Evolutionary conservation across 1,140 invertebrate genomes (phyloP).

Genomic region (Thaumetopoea pityocampa): DNA sequence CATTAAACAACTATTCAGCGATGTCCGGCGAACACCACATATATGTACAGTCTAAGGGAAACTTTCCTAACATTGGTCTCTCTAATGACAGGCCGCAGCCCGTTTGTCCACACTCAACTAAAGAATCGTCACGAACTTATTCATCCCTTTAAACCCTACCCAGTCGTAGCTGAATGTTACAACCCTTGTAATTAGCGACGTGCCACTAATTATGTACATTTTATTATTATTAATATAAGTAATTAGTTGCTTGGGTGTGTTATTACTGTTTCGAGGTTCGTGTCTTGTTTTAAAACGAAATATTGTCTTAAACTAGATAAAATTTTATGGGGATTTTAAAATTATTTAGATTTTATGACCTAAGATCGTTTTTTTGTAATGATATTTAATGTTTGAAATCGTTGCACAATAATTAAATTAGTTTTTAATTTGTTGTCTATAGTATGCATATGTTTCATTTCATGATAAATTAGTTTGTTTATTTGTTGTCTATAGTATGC

Average conservation of each 20-base stretch:
- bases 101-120: conserved; percentile 30
- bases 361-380: no score
- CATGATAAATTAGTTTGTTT: no score
- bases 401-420: no score
- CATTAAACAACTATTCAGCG: conserved; percentile 43
- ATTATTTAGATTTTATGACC: no score
- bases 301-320: no score
- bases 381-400: no score
- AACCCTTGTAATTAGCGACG: conserved; percentile 52
- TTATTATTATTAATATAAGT: conserved; percentile 24
- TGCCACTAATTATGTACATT: conserved; percentile 29
- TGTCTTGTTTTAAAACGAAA: not conserved
- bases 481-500: no score
- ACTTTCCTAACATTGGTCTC: conserved; percentile 46
- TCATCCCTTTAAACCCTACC: conserved; percentile 38
- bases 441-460: no score
- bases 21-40: conserved; percentile 20
- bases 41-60: conserved; percentile 24
- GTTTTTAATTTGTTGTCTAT: no score
- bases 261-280: not conserved
- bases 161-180: conserved; percentile 31
- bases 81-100: conserved; percentile 46
- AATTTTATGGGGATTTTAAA: no score
- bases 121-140: conserved; percentile 55
- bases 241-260: conserved; percentile 10